Evolutionary conservation across 2,113 vertebrate species (phyloP).

Genomic region (Australoheros scitulus): DNA sequence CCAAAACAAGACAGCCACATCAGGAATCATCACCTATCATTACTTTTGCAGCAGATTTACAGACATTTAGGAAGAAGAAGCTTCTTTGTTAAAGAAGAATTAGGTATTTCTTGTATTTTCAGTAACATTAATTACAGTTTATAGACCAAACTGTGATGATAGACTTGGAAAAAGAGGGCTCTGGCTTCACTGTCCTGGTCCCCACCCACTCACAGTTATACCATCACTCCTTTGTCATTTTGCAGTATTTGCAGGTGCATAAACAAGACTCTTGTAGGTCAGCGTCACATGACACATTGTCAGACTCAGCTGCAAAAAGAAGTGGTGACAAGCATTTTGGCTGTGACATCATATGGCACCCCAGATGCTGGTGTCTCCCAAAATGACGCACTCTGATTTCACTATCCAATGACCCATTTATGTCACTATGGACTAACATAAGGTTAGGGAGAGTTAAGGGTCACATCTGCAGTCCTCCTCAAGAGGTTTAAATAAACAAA

Average conservation of each 20-base stretch:
- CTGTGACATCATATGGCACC: background rate
- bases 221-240: background rate
- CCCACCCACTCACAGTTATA: background rate
- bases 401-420: background rate
- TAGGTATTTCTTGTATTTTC: background rate
- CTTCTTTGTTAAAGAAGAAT: background rate
- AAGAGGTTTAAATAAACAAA: background rate
- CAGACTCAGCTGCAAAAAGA: background rate
- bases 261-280: conserved; percentile 5
- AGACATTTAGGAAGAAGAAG: background rate
- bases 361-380: background rate
- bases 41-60: background rate
- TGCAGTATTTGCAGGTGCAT: background rate
- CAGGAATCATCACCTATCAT: background rate
- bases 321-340: conserved; percentile 9
- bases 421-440: background rate
- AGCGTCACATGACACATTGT: background rate
- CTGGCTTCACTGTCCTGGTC: background rate
- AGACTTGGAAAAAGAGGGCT: background rate
- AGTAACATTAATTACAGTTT: background rate
- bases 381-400: background rate
- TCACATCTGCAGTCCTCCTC: background rate
- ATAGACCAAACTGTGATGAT: background rate
- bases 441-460: background rate
- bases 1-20: background rate